Percentiles rank a stretch among this genome's conserved stretches.
These are phyloP conservation scores for Perizoma flavofasciatum DNA, from an alignment of 2,888 invertebrate species.

Conservation along the genomic window DNA sequence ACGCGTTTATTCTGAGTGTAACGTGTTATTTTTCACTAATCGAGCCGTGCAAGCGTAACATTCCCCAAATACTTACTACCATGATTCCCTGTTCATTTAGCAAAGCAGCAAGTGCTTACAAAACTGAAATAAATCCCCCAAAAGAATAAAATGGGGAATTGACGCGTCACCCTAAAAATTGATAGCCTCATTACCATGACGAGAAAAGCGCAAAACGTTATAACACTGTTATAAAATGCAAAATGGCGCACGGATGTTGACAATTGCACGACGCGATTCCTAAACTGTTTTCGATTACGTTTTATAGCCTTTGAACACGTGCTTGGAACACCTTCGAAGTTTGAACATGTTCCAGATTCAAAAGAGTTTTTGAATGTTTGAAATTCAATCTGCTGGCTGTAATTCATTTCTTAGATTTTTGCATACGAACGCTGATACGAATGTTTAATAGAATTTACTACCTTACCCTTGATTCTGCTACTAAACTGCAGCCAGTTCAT, in stretches of 20 bases:
- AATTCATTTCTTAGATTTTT: conserved; percentile 23
- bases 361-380: conserved; percentile 32
- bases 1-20: too few species aligned
- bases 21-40: too few species aligned
- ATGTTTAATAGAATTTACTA: not conserved
- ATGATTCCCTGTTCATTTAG: too few species aligned
- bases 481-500: too few species aligned
- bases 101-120: too few species aligned
- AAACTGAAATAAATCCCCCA: too few species aligned
- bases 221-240: conserved; percentile 68
- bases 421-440: not conserved
- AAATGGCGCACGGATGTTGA: conserved; percentile 74
- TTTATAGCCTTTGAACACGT: conserved; percentile 71
- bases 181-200: conserved; percentile 68
- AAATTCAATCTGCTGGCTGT: conserved; percentile 45
- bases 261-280: conserved; percentile 68
- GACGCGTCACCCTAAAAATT: conserved; percentile 58
- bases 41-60: too few species aligned
- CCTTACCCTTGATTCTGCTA: too few species aligned
- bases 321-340: conserved; percentile 54
- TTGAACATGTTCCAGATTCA: conserved; percentile 35
- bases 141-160: conserved; percentile 25
- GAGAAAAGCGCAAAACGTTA: conserved; percentile 53
- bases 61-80: too few species aligned
- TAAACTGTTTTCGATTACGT: conserved; percentile 79